Evolutionary conservation across 2,888 invertebrate genomes (phyloP), one percentile per base, ranked within the genome.

Genomic region (Troides helena): DNA sequence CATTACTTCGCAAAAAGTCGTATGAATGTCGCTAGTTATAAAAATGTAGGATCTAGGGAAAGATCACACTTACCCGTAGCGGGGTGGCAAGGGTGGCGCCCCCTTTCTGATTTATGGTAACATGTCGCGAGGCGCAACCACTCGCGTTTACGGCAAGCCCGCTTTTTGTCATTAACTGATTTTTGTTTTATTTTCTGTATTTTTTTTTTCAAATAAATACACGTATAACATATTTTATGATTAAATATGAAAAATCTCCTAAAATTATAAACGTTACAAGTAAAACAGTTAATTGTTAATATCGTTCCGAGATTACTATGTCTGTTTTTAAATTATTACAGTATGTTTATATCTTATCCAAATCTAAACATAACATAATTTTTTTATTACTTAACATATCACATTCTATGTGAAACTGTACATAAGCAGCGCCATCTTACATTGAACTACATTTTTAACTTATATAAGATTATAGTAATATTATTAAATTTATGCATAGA

Each of bases 51-150:
- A 90, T 89, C 89, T 85, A 80, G 87, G 85, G 86, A 89, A 90
- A 92, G 92, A 92, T 92, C 92, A 92, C 90, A 89, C 90, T 85
- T 82, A 76, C 78, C 75, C 81, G 76, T 74, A 74, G 75, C 74
- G 79, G 76, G 81, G 81, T 80, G 81, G 81, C 77, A 83, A 85
- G 87, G 80, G 83, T 81, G 78, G 81, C 62, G 70, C 82, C 85
- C 89, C 90, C 89, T 82, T 30, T 78, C 89, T 91, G 91, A 93
- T 92, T 93, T 93, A 93, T 92, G 88, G 90, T 84, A 88, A 91
- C 88, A 87, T 90, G 93, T 92, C 90, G 89, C 87, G 83, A 84
- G 84, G 84, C 85, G 82, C 82, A 78, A 80, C 83, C 80, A 73
- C 70, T 53, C 74, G 78, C 81, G 81, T 84, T 85, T 85, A 86